A percentile compares a stretch with the other conserved stretches of the same genome.
These are phyloP conservation scores for Trachops cirrhosus DNA, from an alignment of 2,797 vertebrate genomes.

Conservation along the genomic window DNA sequence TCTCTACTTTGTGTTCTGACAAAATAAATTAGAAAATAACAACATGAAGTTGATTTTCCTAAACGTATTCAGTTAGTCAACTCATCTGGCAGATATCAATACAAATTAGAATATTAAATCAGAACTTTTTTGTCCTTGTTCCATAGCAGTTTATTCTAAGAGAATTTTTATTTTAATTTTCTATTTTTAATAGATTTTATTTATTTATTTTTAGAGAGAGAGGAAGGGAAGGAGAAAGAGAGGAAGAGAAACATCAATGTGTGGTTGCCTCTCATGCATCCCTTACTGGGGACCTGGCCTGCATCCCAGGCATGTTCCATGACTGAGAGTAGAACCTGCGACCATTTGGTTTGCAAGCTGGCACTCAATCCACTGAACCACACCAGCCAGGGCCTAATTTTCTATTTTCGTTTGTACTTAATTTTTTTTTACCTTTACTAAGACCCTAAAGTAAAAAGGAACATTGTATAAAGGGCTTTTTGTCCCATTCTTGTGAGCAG, in stretches of 20 bases:
- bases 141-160: slow-evolving; percentile 17
- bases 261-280: too few species aligned
- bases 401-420: slow-evolving; percentile 11
- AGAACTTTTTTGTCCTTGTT: background rate
- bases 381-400: background rate
- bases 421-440: background rate
- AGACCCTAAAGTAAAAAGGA: background rate
- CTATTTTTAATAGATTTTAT: background rate
- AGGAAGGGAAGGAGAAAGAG: too few species aligned
- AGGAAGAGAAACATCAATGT: too few species aligned
- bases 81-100: background rate
- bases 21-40: slow-evolving; percentile 26
- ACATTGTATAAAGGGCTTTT: background rate
- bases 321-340: too few species aligned
- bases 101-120: background rate
- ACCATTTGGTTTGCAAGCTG: too few species aligned
- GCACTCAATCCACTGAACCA: too few species aligned
- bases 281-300: too few species aligned
- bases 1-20: slow-evolving; percentile 42
- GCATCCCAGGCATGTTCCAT: too few species aligned
- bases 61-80: slow-evolving; percentile 13
- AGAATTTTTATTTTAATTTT: slow-evolving; percentile 32
- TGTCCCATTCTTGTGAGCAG: background rate
- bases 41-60: slow-evolving; percentile 13
- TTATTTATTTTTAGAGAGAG: too few species aligned